Percentiles rank a stretch among this genome's conserved stretches.
phyloP scores from a whole-genome alignment of 2,113 vertebrate genomes.

The Diadophis punctatus region DNA sequence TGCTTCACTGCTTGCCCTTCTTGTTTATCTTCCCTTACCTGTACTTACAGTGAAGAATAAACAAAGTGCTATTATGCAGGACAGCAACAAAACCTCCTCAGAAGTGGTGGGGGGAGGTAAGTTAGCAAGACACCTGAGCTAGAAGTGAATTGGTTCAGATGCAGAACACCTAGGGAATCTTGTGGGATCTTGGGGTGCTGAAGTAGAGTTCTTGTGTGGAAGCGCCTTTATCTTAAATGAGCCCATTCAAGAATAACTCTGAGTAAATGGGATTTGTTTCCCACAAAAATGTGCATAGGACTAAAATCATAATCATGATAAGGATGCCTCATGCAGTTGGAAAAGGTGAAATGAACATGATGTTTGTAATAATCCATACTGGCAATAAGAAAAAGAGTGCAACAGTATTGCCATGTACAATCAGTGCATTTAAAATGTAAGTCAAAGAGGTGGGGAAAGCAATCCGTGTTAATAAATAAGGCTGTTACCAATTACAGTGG shows the following conservation, averaged over 20 bases:
- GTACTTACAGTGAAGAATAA: neutral
- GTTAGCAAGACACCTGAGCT: neutral
- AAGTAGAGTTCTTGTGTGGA: neutral
- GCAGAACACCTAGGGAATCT: neutral
- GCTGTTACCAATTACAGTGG: neutral
- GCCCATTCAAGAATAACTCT: neutral
- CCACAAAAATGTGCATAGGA: neutral
- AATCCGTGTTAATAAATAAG: neutral
- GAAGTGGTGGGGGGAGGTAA: neutral
- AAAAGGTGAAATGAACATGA: neutral
- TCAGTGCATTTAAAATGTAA: slow-evolving; percentile 26
- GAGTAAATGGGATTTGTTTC: neutral
- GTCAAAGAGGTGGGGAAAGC: neutral
- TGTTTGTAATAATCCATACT: neutral
- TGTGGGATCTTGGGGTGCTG: neutral
- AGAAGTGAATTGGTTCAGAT: neutral
- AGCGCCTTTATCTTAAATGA: neutral
- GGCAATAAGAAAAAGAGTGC: neutral
- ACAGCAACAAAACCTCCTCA: neutral
- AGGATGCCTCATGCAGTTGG: neutral
- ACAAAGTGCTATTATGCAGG: neutral
- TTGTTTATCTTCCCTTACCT: neutral
- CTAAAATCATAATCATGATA: neutral
- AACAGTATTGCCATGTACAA: neutral
- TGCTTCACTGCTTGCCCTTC: neutral